A percentile compares a stretch with the other conserved stretches of the same genome.
Conservation (phyloP, 2,113 vertebrate genomes). For the Monopterus albus region DNA sequence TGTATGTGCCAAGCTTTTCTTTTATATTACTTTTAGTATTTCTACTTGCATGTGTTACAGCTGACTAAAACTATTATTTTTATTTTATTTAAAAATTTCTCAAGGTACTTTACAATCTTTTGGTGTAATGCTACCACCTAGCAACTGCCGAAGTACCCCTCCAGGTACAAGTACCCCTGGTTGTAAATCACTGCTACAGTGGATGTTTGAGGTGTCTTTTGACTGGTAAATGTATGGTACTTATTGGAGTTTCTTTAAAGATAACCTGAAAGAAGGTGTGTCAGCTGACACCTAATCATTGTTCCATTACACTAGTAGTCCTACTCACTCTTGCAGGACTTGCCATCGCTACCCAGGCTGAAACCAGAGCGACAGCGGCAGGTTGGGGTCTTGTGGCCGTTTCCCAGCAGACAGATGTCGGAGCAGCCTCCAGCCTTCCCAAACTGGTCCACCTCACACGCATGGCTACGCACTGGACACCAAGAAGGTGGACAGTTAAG, state of each 20-base stretch:
- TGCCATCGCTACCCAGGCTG: slow-evolving; percentile 94
- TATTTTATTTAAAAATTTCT: neutral
- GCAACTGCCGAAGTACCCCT: neutral
- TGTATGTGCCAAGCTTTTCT: too few relatives aligned
- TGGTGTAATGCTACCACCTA: too few relatives aligned
- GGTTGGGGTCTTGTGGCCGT: slow-evolving; percentile 95
- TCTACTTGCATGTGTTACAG: neutral
- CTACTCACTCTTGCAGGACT: slow-evolving; percentile 95
- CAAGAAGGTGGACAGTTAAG: neutral
- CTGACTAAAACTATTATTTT: too few relatives aligned
- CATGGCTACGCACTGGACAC: slow-evolving; percentile 90
- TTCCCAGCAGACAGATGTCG: slow-evolving; percentile 94
- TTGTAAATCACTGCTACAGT: neutral
- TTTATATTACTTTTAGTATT: too few relatives aligned
- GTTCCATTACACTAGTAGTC: neutral
- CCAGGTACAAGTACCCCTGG: too few relatives aligned
- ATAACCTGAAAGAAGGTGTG: neutral
- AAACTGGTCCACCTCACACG: slow-evolving; percentile 91
- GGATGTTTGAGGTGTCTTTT: neutral
- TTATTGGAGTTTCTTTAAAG: neutral
- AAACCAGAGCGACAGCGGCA: slow-evolving; percentile 97
- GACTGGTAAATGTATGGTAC: neutral
- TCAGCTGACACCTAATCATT: neutral
- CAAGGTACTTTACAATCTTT: neutral
- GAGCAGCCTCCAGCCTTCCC: slow-evolving; percentile 95